phyloP scores from a whole-genome alignment of 2,888 invertebrate genomes.

The Pterobdella sp. region DNA sequence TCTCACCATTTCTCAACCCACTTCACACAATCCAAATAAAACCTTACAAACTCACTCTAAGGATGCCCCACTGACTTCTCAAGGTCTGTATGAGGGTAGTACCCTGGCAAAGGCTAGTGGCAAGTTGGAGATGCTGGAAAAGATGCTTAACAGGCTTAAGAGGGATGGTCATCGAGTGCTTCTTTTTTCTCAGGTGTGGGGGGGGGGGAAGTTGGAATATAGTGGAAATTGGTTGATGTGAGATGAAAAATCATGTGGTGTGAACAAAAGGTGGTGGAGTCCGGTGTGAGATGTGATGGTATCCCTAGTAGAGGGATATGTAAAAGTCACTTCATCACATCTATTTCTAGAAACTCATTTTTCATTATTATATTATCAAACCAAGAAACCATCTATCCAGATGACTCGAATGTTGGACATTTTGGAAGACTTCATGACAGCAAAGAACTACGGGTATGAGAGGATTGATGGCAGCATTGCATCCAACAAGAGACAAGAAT shows the following conservation, averaged over 20 bases:
- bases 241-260: not conserved
- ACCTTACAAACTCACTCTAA: slow-evolving; percentile 18
- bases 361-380: not conserved
- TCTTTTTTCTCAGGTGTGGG: slow-evolving; percentile 75
- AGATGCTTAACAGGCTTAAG: slow-evolving; percentile 79
- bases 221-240: not conserved
- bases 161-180: slow-evolving; percentile 86
- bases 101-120: slow-evolving; percentile 83
- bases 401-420: slow-evolving; percentile 99
- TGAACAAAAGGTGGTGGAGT: not conserved
- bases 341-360: not conserved
- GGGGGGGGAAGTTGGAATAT: not conserved
- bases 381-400: slow-evolving; percentile 40
- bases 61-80: slow-evolving; percentile 63
- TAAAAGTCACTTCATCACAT: too few relatives aligned
- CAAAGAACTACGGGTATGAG: slow-evolving; percentile 89
- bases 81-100: slow-evolving; percentile 83
- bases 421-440: slow-evolving; percentile 89
- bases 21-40: not conserved
- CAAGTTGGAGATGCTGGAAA: slow-evolving; percentile 78
- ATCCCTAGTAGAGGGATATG: not conserved
- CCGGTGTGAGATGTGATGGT: not conserved
- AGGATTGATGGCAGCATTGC: slow-evolving; percentile 95
- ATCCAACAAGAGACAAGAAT: slow-evolving; percentile 83
- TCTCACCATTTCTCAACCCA: not conserved